Conservation (phyloP, 2,113 vertebrate genomes). For the Mola mola region DNA sequence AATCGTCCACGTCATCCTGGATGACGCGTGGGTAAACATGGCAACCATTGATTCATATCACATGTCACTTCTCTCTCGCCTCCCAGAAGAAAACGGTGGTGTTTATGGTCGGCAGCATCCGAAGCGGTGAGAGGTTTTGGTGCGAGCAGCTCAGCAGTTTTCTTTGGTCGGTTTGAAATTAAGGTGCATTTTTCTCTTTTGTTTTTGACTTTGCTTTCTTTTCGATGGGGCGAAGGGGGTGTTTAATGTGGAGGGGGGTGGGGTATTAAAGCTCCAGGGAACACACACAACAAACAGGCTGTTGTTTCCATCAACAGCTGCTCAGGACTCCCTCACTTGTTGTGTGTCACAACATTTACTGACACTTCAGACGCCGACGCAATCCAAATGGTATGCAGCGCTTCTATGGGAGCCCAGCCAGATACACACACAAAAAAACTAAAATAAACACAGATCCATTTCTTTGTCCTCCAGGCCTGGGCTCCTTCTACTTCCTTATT, state of each 20-base stretch:
- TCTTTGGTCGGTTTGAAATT: constrained; percentile 74
- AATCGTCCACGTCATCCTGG: too few species aligned
- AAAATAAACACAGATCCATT: constrained; percentile 8
- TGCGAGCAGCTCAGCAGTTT: constrained; percentile 49
- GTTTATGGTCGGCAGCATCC: constrained; percentile 53
- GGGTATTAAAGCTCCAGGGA: constrained; percentile 56
- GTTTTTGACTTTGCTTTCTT: constrained; percentile 15
- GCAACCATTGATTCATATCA: too few species aligned
- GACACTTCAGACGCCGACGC: constrained; percentile 33
- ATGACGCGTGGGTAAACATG: constrained; percentile 12
- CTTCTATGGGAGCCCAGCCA: constrained; percentile 33
- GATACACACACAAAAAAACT: not conserved
- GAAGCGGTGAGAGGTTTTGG: constrained; percentile 43
- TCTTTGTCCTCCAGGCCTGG: constrained; percentile 37
- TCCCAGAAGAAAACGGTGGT: too few species aligned
- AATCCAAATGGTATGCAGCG: constrained; percentile 32
- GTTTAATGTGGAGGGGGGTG: constrained; percentile 1
- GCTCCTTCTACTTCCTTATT: constrained; percentile 65
- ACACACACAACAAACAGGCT: constrained; percentile 21
- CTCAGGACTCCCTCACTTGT: constrained; percentile 7
- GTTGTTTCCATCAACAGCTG: constrained; percentile 28
- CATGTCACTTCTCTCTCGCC: too few species aligned
- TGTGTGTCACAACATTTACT: constrained; percentile 6
- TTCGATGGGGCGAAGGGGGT: constrained; percentile 19
- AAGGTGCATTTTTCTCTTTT: constrained; percentile 70